Percentiles rank a stretch among this genome's conserved stretches.
Evolutionary conservation across 2,797 vertebrate species (phyloP).

Genomic region (Micromesistius poutassou): DNA sequence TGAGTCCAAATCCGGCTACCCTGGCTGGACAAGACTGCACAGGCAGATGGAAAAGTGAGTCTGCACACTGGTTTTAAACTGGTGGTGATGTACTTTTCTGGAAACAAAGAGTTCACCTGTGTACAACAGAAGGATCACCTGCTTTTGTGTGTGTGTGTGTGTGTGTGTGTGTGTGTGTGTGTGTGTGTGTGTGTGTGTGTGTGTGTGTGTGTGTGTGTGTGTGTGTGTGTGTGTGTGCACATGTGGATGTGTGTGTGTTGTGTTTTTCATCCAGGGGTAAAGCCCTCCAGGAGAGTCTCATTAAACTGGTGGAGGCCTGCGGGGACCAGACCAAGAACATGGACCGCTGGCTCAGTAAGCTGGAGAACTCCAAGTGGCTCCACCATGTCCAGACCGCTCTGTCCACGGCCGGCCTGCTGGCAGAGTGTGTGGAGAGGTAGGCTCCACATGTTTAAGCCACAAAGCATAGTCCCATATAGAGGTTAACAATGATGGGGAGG

Average conservation of each 20-base stretch:
- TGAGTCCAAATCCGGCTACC: conserved; percentile 79
- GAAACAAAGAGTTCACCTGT: not conserved
- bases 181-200: not conserved
- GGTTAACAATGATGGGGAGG: not conserved
- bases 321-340: conserved; percentile 68
- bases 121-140: too few species aligned
- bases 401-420: conserved; percentile 79
- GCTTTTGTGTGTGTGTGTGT: not conserved
- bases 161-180: conserved; percentile 9
- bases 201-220: not conserved
- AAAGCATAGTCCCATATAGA: not conserved
- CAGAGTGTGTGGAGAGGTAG: conserved; percentile 85
- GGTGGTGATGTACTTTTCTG: not conserved
- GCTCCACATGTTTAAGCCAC: conserved; percentile 11
- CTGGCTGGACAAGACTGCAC: conserved; percentile 77
- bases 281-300: conserved; percentile 81
- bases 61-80: not conserved
- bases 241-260: conserved; percentile 1
- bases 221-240: not conserved
- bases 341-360: conserved; percentile 84
- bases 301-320: conserved; percentile 79
- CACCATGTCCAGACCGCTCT: conserved; percentile 80
- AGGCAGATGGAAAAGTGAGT: conserved; percentile 80
- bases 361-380: conserved; percentile 86
- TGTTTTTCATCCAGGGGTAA: conserved; percentile 70